phyloP scores from a whole-genome alignment of 2,113 vertebrate genomes.

The Suncus etruscus region DNA sequence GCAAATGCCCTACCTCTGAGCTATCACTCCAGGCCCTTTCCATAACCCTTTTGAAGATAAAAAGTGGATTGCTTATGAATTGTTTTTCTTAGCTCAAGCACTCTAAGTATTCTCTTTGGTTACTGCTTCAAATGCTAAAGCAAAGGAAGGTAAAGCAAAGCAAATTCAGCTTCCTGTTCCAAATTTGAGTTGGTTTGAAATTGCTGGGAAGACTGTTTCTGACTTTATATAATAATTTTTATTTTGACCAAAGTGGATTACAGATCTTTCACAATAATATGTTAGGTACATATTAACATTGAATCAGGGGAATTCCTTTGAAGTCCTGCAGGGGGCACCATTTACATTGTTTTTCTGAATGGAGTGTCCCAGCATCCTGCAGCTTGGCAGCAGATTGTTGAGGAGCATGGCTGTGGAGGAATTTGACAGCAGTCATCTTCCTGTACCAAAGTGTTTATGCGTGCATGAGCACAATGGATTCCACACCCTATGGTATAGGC shows the following conservation, averaged over 20 bases:
- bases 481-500: not conserved
- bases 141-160: constrained; percentile 27
- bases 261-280: no score
- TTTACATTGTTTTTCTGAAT: constrained; percentile 28
- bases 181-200: not conserved
- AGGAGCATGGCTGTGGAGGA: not conserved
- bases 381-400: no score
- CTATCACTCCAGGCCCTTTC: not conserved
- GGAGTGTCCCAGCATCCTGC: rapidly evolving
- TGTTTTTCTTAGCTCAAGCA: constrained; percentile 5
- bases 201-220: not conserved
- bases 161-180: not conserved
- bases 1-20: no score
- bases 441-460: not conserved
- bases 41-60: not conserved
- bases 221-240: not conserved
- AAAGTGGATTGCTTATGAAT: not conserved
- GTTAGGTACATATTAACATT: no score
- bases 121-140: constrained; percentile 9
- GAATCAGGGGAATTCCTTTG: no score
- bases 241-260: no score
- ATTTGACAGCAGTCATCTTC: not conserved
- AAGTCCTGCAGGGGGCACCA: constrained; percentile 52
- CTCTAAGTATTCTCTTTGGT: not conserved
- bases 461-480: not conserved